phyloP scores from a whole-genome alignment of 2,797 vertebrate genomes.

The Gadopsis bispinosus region DNA sequence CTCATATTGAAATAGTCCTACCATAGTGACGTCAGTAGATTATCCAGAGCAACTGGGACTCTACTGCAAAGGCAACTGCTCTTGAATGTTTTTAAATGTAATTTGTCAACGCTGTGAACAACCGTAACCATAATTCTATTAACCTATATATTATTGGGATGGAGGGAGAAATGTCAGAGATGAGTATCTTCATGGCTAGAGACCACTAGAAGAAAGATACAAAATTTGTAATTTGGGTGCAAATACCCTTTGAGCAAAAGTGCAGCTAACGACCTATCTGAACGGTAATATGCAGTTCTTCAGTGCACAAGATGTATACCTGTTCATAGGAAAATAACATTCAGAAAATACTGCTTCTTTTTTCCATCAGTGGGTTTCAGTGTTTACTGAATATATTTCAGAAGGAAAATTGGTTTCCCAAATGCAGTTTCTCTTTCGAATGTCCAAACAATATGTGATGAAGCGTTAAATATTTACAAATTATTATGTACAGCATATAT shows the following conservation, averaged over 20 bases:
- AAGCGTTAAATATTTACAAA: conserved; percentile 72
- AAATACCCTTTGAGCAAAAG: background rate
- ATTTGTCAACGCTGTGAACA: background rate
- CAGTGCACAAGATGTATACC: background rate
- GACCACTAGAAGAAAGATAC: background rate
- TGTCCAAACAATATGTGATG: conserved; percentile 47
- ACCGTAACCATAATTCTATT: background rate
- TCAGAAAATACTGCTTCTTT: conserved; percentile 12
- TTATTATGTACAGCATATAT: conserved; percentile 54
- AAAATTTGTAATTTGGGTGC: background rate
- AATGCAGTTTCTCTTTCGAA: conserved; percentile 41
- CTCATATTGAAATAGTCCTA: background rate
- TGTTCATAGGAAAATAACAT: conserved; percentile 13
- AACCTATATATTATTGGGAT: no score
- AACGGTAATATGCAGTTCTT: background rate
- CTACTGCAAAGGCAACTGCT: background rate
- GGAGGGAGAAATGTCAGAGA: background rate
- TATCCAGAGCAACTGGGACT: background rate
- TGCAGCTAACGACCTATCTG: background rate
- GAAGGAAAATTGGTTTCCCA: conserved; percentile 31
- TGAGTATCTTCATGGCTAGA: background rate
- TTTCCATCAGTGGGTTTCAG: conserved; percentile 31
- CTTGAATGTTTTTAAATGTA: background rate
- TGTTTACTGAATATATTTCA: conserved; percentile 31
- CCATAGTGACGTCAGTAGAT: background rate